phyloP scores from a whole-genome alignment of 2,888 invertebrate genomes.

The Rhagonycha fulva region DNA sequence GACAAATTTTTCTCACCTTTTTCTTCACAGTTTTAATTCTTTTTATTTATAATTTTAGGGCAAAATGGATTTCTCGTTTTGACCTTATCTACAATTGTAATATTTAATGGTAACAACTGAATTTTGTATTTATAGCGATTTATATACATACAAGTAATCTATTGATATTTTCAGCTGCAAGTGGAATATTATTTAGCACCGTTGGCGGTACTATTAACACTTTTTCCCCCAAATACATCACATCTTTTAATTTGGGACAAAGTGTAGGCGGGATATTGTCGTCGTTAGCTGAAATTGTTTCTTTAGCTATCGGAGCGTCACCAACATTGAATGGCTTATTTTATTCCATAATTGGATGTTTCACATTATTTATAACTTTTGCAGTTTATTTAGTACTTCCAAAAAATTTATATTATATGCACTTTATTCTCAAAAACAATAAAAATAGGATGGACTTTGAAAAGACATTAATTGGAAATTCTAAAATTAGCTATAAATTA shows the following conservation, averaged over 20 bases:
- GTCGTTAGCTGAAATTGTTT: constrained; percentile 80
- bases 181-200: constrained; percentile 85
- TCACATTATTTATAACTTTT: constrained; percentile 72
- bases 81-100: constrained; percentile 64
- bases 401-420: constrained; percentile 72
- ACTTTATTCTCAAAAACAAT: too few relatives aligned
- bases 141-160: background rate
- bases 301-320: constrained; percentile 80
- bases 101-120: constrained; percentile 73
- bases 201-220: constrained; percentile 85
- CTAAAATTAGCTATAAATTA: too few relatives aligned
- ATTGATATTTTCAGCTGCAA: constrained; percentile 71
- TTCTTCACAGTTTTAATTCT: background rate
- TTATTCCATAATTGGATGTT: constrained; percentile 84
- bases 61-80: constrained; percentile 77
- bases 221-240: constrained; percentile 86
- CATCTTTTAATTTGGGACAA: constrained; percentile 89
- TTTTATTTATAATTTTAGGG: constrained; percentile 59
- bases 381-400: constrained; percentile 72
- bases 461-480: too few relatives aligned
- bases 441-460: too few relatives aligned
- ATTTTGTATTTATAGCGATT: background rate
- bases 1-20: background rate
- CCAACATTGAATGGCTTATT: constrained; percentile 82
- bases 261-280: constrained; percentile 91